Evolutionary conservation across 2,113 vertebrate species (phyloP), one percentile per base, ranked within the genome.

Genomic region (Grammomys dolichurus): DNA sequence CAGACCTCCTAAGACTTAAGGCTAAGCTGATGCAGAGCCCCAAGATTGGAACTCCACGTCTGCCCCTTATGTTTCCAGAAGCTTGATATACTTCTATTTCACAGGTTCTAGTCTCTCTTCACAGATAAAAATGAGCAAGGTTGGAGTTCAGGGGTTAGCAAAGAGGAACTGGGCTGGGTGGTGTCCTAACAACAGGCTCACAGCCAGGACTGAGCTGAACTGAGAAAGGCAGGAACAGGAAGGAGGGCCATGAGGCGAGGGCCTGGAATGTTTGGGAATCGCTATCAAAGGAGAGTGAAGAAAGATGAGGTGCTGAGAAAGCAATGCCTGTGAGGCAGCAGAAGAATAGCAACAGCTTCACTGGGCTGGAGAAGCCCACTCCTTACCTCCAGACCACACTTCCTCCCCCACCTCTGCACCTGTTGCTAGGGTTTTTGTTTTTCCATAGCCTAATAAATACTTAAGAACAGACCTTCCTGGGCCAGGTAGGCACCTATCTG

Each of bases 391-490:
- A 58, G 67, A 48, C 12, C 19, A 46, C 12, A 0, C 58, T n/a
- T 43, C 65, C 65, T 4, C 67, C 90, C 46, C 31, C 3, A 19
- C 43, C 75, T 67, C 75, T 43, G 48, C 65, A 9, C 67, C 92
- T 75, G 5, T 33, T 80, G 67, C 65, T 91, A 3, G 36, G 31
- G 31, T 31, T 28, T 5, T 14, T 72, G 54, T 33, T 36, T 54
- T 56, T 46, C 24, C 28, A 13, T 51, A 72, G 33, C 40, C 82
- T 85, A 91, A 80, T 93, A 89, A 96, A 89, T 10, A 63, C 36
- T 89, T 72, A 60, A 14, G 76, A 80, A 28, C 69, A 46, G 36
- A 58, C 33, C 26, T 82, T 58, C 19, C 51, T n/a, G 60, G 36
- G 54, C 67, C 17, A 28, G 28, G 67, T 19, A 28, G 28, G 43